Evolutionary conservation across 1,140 invertebrate genomes (phyloP).

Genomic region (Vanessa atalanta): DNA sequence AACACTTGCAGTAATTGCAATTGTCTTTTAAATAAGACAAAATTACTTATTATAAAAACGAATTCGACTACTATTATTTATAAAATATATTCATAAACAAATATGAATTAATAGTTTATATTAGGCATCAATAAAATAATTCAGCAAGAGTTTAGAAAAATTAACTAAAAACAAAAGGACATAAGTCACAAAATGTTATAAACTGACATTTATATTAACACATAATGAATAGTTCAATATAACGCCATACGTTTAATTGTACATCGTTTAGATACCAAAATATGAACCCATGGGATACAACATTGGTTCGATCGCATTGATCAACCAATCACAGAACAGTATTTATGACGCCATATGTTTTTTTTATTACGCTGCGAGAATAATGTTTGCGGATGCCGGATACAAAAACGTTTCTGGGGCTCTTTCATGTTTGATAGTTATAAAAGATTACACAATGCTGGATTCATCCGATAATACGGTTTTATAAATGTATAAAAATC

Average conservation of each 20-base stretch:
- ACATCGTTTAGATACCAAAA: not conserved
- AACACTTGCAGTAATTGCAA: too few relatives aligned
- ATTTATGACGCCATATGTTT: constrained; percentile 17
- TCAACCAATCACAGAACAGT: constrained; percentile 20
- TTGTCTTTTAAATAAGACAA: too few relatives aligned
- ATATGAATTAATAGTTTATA: too few relatives aligned
- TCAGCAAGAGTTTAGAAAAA: too few relatives aligned
- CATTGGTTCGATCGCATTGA: not conserved
- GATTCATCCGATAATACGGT: not conserved
- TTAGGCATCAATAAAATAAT: too few relatives aligned
- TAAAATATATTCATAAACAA: too few relatives aligned
- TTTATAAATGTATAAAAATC: not conserved
- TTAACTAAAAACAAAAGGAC: too few relatives aligned
- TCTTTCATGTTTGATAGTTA: too few relatives aligned
- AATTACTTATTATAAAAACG: too few relatives aligned
- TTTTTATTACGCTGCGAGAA: not conserved
- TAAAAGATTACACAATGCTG: not conserved
- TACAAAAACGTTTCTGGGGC: not conserved
- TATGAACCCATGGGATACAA: not conserved
- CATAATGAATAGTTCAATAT: not conserved
- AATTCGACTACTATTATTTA: too few relatives aligned
- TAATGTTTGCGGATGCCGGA: constrained; percentile 1
- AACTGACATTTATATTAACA: too few relatives aligned
- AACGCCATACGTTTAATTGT: not conserved
- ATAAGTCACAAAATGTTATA: too few relatives aligned